Conservation (phyloP, 2,797 vertebrate genomes). For the Leuciscus waleckii region DNA sequence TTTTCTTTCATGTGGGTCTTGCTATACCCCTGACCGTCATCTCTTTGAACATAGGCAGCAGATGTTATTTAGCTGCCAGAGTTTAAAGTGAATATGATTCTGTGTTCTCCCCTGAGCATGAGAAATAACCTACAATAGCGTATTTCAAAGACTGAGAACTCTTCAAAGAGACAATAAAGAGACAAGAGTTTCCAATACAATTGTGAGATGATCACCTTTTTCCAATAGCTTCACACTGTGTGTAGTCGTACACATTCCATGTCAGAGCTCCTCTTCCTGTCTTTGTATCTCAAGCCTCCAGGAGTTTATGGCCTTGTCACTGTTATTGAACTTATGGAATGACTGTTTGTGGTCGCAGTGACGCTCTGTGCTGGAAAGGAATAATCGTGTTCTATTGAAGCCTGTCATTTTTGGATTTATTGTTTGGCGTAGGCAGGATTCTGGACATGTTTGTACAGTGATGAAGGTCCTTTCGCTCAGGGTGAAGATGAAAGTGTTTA, state of each 20-base stretch:
- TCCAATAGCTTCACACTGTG: conserved; percentile 8
- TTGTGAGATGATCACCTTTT: background rate
- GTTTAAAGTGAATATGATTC: conserved; percentile 5
- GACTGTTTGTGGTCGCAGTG: conserved; percentile 48
- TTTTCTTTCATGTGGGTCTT: background rate
- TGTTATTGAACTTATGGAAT: conserved; percentile 55
- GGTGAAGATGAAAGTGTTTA: conserved; percentile 45
- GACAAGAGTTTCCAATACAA: conserved; percentile 14
- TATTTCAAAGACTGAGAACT: conserved; percentile 29
- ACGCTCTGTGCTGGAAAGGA: conserved; percentile 30
- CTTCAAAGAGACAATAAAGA: conserved; percentile 13
- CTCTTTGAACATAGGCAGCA: conserved; percentile 8
- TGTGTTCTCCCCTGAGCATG: conserved; percentile 7
- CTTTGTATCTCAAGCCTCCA: conserved; percentile 45
- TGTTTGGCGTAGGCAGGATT: conserved; percentile 46
- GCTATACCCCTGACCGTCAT: background rate
- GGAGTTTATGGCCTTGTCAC: conserved; percentile 36
- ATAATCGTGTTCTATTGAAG: conserved; percentile 29
- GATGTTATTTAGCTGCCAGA: conserved; percentile 23
- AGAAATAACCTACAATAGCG: conserved; percentile 12
- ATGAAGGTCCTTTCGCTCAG: conserved; percentile 55
- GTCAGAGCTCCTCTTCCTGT: conserved; percentile 39
- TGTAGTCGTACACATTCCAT: conserved; percentile 1
- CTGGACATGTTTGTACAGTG: conserved; percentile 50
- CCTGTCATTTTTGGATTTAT: conserved; percentile 61